Base-by-base conservation (phyloP, 2,797 vertebrate species). In the Coregonus sp. region DNA sequence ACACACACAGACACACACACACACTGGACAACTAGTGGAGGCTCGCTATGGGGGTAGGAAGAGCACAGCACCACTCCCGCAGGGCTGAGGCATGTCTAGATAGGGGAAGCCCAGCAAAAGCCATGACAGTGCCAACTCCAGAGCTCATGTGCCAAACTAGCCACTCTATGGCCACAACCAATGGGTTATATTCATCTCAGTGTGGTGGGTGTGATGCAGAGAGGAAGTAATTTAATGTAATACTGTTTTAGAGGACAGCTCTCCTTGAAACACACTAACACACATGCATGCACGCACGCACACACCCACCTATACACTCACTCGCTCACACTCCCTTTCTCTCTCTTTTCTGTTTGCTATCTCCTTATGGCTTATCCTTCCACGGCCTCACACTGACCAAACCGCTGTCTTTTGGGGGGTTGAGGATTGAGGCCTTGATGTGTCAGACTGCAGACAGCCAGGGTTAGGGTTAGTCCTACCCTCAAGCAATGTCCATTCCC, bases 151-250 rank as follows among this genome's bases (percentile, higher is more conserved):
- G 33, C 72, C 78, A 76, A 80, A 80, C 73, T 67, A 29, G 75
- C 71, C 68, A 75, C 29, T 51, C 66, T 47, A 78, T 80, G 11
- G 71, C 75, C 40, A 14, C 68, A 79, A 81, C 81, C 81, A 79
- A 78, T 81, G 74, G 74, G 67, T 80, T 90, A 83, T 83, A 85
- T 90, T 85, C 83, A 78, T 50, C 66, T 80, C 66, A 69, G 70
- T 84, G 85, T 80, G 84, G 79, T 79, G 67, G 68, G 51, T 78
- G 52, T 18, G n/a, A 80, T 72, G 52, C 76, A 37, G 59, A 75
- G 59, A 59, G 15, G 63, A 69, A 6, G 67, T 74, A 35, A 2
- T 72, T 25, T 0, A 63, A 20, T 12, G 20, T 16, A 29, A 68
- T 73, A 72, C 52, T 52, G 18, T 72, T 67, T 20, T 54, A 51